A percentile compares a stretch with the other conserved stretches of the same genome.
Evolutionary conservation across 2,888 invertebrate genomes (phyloP).

Genomic region (Drosophila neonasuta): DNA sequence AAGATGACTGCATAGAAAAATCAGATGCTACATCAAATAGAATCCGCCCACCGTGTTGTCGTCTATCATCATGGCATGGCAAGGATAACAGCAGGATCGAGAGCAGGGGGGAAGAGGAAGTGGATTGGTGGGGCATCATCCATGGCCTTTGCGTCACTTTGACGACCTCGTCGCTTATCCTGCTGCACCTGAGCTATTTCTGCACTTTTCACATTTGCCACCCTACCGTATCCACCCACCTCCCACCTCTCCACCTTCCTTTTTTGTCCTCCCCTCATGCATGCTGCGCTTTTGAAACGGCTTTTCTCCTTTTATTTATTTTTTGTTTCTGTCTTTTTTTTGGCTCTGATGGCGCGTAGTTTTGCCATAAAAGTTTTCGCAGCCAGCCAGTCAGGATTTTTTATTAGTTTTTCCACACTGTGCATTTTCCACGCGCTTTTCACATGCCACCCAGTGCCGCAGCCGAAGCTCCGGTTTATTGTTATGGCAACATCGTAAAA

Average conservation of each 20-base stretch:
- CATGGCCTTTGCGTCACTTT: slow-evolving; percentile 57
- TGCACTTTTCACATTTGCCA: slow-evolving; percentile 73
- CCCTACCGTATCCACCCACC: background rate
- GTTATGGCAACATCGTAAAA: slow-evolving; percentile 77
- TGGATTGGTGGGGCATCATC: slow-evolving; percentile 13
- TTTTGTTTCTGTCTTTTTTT: slow-evolving; percentile 13
- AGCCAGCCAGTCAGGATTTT: slow-evolving; percentile 66
- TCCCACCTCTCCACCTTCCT: background rate
- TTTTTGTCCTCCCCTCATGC: slow-evolving; percentile 6
- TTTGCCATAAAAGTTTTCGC: slow-evolving; percentile 73
- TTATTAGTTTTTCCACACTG: slow-evolving; percentile 74
- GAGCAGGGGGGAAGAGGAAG: background rate
- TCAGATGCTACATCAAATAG: slow-evolving; percentile 46
- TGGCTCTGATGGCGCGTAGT: slow-evolving; percentile 67
- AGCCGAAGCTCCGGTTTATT: slow-evolving; percentile 72
- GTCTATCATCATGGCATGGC: slow-evolving; percentile 8
- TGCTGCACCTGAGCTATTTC: slow-evolving; percentile 72
- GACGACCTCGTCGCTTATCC: slow-evolving; percentile 70
- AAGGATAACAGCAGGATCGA: background rate
- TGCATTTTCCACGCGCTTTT: slow-evolving; percentile 73
- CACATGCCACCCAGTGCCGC: slow-evolving; percentile 62
- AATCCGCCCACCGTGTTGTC: slow-evolving; percentile 26
- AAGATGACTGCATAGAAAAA: slow-evolving; percentile 15
- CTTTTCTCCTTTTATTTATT: slow-evolving; percentile 28
- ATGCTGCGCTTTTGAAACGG: slow-evolving; percentile 45